Conservation (phyloP, 2,888 invertebrate species). For the Xylophagus ater region DNA sequence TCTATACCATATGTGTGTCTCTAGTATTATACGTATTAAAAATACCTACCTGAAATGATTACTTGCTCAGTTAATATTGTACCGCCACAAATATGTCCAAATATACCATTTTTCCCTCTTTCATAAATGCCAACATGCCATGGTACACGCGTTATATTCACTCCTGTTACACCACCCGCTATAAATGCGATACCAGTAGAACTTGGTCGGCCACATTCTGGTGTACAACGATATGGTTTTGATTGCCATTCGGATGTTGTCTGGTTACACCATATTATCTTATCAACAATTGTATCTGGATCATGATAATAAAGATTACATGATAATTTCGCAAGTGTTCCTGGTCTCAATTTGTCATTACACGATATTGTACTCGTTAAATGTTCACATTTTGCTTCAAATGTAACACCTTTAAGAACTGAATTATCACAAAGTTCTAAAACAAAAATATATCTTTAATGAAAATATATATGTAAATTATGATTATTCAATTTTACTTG, state of each 20-base stretch:
- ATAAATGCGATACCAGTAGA: constrained; percentile 13
- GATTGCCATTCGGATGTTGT: constrained; percentile 26
- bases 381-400: constrained; percentile 12
- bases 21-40: too few relatives aligned
- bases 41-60: constrained; percentile 22
- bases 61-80: constrained; percentile 25
- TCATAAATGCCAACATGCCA: constrained; percentile 29
- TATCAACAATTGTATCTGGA: not conserved
- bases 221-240: constrained; percentile 22
- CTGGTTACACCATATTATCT: constrained; percentile 18
- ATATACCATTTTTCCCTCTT: not conserved
- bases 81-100: constrained; percentile 22
- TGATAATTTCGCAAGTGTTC: constrained; percentile 17
- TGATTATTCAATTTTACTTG: constrained; percentile 11
- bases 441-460: too few relatives aligned
- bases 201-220: constrained; percentile 23
- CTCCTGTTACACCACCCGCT: constrained; percentile 9
- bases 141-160: constrained; percentile 20
- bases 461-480: too few relatives aligned
- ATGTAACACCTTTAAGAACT: constrained; percentile 3
- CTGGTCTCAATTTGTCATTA: constrained; percentile 12
- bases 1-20: too few relatives aligned
- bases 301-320: constrained; percentile 16
- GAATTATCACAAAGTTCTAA: not conserved
- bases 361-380: constrained; percentile 15